Percentiles rank a stretch among this genome's conserved stretches.
Conservation (phyloP, 37 sponge, comb jelly and placozoan species). For the Ianthella basta region DNA sequence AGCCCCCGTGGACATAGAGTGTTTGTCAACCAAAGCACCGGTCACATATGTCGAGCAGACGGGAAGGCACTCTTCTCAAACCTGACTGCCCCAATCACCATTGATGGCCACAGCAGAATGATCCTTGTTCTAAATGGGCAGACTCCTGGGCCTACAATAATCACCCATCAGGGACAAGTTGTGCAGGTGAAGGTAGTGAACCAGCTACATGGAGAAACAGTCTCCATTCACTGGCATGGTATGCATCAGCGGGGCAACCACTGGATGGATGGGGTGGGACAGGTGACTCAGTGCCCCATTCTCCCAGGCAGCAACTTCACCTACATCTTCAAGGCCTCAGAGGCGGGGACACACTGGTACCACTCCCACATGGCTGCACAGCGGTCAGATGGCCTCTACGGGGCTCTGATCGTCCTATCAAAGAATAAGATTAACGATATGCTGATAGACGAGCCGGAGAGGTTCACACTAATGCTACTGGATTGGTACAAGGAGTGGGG, state of each 20-base stretch:
- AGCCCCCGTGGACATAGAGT: constrained; percentile 18
- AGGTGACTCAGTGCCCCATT: constrained; percentile 84
- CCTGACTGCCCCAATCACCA: constrained; percentile 4
- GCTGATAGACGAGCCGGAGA: constrained; percentile 55
- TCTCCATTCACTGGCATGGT: constrained; percentile 88
- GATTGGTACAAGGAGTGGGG: constrained; percentile 53
- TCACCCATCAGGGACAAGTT: constrained; percentile 46
- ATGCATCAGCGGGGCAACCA: constrained; percentile 68
- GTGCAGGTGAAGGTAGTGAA: constrained; percentile 68
- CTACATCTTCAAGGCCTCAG: constrained; percentile 57
- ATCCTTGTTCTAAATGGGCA: constrained; percentile 63
- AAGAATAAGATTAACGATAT: neutral
- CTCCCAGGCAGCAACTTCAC: constrained; percentile 51
- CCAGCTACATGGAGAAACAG: constrained; percentile 32
- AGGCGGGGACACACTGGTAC: constrained; percentile 86
- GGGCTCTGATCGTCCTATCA: constrained; percentile 56
- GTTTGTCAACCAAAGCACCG: neutral
- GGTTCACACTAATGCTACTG: constrained; percentile 54
- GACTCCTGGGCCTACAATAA: constrained; percentile 75
- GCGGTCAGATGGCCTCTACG: constrained; percentile 67
- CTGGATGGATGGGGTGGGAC: constrained; percentile 80
- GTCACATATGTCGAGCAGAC: constrained; percentile 13
- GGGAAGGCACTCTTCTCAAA: constrained; percentile 3
- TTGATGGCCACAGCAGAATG: constrained; percentile 21
- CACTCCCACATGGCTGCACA: constrained; percentile 76